Evolutionary conservation across 2,797 vertebrate genomes (phyloP), one percentile per base, ranked within the genome.

Genomic region (Poliocrania exsul): DNA sequence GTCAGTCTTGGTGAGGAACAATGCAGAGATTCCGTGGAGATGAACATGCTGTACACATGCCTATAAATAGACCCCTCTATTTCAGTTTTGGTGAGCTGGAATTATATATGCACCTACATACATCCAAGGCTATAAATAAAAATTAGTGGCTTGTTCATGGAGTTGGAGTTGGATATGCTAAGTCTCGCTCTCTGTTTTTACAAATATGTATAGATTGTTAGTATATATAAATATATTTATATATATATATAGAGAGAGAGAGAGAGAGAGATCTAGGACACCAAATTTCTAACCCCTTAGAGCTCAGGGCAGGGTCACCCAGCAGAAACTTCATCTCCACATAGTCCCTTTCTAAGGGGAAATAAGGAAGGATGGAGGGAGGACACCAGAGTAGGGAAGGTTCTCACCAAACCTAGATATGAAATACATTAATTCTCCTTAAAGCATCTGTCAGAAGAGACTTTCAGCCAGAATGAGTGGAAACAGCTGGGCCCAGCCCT

Each of bases 41-140:
- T 72, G 51, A 93, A 91, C 54, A 72, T 26, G 44, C 46, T 78
- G 84, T 87, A 74, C 73, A 82, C 60, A 33, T 31, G 90, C 2
- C 81, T 92, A 93, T 92, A 93, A 89, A 95, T 87, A 92, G 91
- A 92, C 64, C 20, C 29, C 78, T 70, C 44, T 67, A 24, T 80
- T 86, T 57, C 1, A 1, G 64, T 85, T 94, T n/a, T 74, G 75
- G 65, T 62, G 72, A 93, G 64, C 35, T 82, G 40, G 74, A 95
- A 91, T 89, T 93, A 89, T 72, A 46, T 23, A 56, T 56, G 57
- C 72, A 82, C 31, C 71, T 91, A 88, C 53, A 73, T 24, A 58
- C 23, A 83, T 65, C 31, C 70, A 86, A 85, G 38, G 79, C 57
- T 91, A 89, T 86, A 93, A 94, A 96, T 86, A 88, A 91, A 86